phyloP scores from a whole-genome alignment of 2,888 invertebrate genomes.

The Hanleya hanleyi region DNA sequence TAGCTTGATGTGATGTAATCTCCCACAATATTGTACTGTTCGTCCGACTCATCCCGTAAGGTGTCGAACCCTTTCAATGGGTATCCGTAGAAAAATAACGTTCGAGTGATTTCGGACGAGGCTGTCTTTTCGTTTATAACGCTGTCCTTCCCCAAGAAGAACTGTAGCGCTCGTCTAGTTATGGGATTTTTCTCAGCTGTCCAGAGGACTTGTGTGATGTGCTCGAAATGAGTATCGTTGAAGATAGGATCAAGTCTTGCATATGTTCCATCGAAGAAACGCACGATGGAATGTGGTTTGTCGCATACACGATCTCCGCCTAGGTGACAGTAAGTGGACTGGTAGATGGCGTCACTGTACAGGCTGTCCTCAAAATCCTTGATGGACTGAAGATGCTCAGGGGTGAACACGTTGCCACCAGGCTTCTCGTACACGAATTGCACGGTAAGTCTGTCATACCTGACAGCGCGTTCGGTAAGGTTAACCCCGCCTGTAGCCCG shows the following conservation, averaged over 20 bases:
- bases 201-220: slow-evolving; percentile 6
- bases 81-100: slow-evolving; percentile 1
- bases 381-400: not conserved
- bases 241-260: not conserved
- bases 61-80: not conserved
- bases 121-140: not conserved
- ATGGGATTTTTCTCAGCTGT: not conserved
- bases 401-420: slow-evolving; percentile 10
- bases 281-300: slow-evolving; percentile 14
- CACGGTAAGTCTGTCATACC: not conserved
- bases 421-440: not conserved
- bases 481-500: not conserved
- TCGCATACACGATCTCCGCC: not conserved
- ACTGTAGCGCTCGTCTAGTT: slow-evolving; percentile 9
- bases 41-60: not conserved
- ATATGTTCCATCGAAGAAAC: slow-evolving; percentile 26
- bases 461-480: not conserved
- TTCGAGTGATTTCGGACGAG: slow-evolving; percentile 5
- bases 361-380: slow-evolving; percentile 10
- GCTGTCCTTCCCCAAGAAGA: slow-evolving; percentile 13
- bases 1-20: not conserved
- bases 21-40: not conserved
- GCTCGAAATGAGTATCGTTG: slow-evolving; percentile 18
- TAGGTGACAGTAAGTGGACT: not conserved
- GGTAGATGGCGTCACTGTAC: slow-evolving; percentile 2